A percentile compares a stretch with the other conserved stretches of the same genome.
These are phyloP conservation scores for Falco novaeseelandiae DNA, from an alignment of 2,797 vertebrate species.

Conservation along the genomic window DNA sequence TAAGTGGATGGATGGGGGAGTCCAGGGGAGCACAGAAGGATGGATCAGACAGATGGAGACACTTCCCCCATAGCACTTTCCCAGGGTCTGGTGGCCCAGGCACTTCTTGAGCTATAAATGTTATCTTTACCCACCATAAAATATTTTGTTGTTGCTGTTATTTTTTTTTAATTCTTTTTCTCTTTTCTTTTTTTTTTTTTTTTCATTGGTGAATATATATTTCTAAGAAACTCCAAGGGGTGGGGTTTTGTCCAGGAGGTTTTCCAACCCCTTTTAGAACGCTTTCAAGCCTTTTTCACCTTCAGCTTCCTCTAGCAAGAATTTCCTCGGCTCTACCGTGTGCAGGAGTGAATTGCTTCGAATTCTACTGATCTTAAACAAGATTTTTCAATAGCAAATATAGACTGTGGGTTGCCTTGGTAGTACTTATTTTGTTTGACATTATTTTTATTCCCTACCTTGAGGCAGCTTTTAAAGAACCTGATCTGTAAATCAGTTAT, in stretches of 20 bases:
- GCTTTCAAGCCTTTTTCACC: background rate
- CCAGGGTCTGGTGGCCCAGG: background rate
- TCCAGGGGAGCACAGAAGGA: background rate
- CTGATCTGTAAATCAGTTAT: background rate
- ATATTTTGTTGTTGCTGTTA: background rate
- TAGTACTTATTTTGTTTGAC: background rate
- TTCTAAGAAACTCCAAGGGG: background rate
- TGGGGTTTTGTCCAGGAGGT: background rate
- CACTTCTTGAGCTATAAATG: background rate
- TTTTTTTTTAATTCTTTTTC: background rate
- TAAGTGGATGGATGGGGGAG: background rate
- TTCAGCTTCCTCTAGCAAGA: background rate
- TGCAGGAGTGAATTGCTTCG: background rate
- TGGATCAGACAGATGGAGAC: background rate
- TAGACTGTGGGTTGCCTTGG: background rate
- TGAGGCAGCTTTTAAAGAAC: constrained; percentile 28
- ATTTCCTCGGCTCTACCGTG: background rate
- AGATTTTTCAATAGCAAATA: background rate
- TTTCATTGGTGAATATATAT: background rate
- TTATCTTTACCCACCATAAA: background rate
- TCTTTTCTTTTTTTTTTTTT: background rate
- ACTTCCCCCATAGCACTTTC: background rate
- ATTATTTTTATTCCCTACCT: constrained; percentile 20
- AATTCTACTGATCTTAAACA: background rate
- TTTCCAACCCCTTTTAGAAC: background rate